Evolutionary conservation across 2,113 vertebrate species (phyloP), one percentile per base, ranked within the genome.

Genomic region (Ancistrus triradiatus): DNA sequence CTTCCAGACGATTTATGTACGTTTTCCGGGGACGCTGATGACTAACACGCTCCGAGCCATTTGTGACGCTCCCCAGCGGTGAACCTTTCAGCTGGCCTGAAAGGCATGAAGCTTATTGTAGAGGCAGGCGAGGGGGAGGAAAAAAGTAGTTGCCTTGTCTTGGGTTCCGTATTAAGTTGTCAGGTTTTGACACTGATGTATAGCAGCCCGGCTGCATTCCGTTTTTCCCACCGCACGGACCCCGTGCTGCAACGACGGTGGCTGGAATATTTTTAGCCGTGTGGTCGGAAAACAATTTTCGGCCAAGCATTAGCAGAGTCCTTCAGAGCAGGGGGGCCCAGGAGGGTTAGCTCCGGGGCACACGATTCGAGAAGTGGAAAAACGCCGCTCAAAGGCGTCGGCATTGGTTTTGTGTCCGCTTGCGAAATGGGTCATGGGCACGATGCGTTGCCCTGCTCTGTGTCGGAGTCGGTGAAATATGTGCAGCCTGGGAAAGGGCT

Each of bases 251-350:
- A 33, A 19, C 13, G 47, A 38, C 60, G 56, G 50, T 27, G 62
- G 57, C 19, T 13, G n/a, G 19, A 60, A 53, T 74, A 70, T 74
- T 74, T 74, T 74, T 70, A 74, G 63, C 52, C 19, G 18, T 31
- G 38, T 6, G 13, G 10, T 40, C n/a, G 38, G 17, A 48, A 69
- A 65, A 74, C 50, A 69, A 14, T 35, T 48, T 56, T 44, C 52
- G 55, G 55, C 48, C 37, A 50, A 44, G 35, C 43, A 9, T 50
- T 66, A 52, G 44, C 13, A 3, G 46, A 66, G 31, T 25, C 25
- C 35, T 43, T 44, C 48, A 55, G 58, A 19, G 31, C 63, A 47
- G 3, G 13, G 27, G 40, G 48, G 37, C 28, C n/a, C 8, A n/a
- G 31, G 19, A 13, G 10, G 25, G 21, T 74, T 44, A 8, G 27